Evolutionary conservation across 1,140 invertebrate species (phyloP).

Genomic region (Kradibia gibbosae): DNA sequence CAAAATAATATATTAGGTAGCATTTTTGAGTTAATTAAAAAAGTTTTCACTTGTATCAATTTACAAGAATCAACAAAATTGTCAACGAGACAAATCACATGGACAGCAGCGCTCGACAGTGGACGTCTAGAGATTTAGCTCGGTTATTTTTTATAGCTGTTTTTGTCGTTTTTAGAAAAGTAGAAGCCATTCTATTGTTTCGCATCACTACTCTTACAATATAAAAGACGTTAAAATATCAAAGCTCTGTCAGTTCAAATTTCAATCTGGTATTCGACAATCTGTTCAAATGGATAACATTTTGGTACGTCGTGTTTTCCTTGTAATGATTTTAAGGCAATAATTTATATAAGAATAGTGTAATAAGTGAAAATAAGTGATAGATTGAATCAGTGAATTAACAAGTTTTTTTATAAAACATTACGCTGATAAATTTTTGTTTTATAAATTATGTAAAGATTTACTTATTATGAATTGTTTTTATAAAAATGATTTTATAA

Average conservation of each 20-base stretch:
- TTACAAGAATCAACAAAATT: conserved; percentile 36
- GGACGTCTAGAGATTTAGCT: conserved; percentile 61
- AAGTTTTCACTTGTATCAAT: conserved; percentile 6
- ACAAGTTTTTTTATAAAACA: neutral
- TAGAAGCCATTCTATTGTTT: conserved; percentile 65
- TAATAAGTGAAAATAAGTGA: conserved; percentile 17
- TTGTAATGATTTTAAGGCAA: conserved; percentile 23
- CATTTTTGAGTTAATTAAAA: conserved; percentile 12
- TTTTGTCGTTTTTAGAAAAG: conserved; percentile 72
- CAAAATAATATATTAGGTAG: neutral
- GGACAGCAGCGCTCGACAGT: conserved; percentile 9
- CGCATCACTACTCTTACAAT: conserved; percentile 69
- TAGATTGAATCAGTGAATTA: neutral
- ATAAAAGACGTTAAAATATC: conserved; percentile 67
- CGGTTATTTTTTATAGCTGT: conserved; percentile 62
- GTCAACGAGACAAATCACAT: conserved; percentile 54
- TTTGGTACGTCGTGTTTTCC: conserved; percentile 64
- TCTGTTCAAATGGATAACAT: conserved; percentile 60
- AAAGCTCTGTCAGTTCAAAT: conserved; percentile 62
- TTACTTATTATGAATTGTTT: too few relatives aligned
- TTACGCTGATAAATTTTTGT: too few relatives aligned
- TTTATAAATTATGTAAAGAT: too few relatives aligned
- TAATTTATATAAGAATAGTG: neutral
- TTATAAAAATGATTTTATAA: too few relatives aligned
- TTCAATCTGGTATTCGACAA: conserved; percentile 60